A percentile compares a stretch with the other conserved stretches of the same genome.
Conservation (phyloP, 2,888 invertebrate species). For the Hypsopygia costalis region DNA sequence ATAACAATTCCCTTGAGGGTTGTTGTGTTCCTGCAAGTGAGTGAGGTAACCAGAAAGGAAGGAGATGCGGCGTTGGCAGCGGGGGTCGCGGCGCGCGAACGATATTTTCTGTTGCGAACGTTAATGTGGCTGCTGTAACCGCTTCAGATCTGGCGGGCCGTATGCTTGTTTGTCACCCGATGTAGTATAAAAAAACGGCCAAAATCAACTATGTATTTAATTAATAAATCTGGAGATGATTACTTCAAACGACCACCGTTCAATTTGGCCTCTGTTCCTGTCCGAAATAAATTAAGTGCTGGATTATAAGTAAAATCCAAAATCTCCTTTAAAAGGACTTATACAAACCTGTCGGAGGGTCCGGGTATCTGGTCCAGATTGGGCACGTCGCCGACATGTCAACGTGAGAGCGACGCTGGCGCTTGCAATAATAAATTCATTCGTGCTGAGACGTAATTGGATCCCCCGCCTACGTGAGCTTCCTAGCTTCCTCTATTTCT, state of each 20-base stretch:
- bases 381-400: slow-evolving; percentile 28
- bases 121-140: too few relatives aligned
- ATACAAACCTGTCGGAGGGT: slow-evolving; percentile 38
- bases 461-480: slow-evolving; percentile 57
- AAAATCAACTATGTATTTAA: too few relatives aligned
- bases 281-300: background rate
- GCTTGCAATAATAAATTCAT: slow-evolving; percentile 58
- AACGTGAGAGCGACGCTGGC: slow-evolving; percentile 40
- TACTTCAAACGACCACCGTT: background rate
- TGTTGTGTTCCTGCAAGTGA: too few relatives aligned
- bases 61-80: too few relatives aligned
- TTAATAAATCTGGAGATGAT: too few relatives aligned
- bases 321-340: slow-evolving; percentile 22
- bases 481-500: slow-evolving; percentile 16
- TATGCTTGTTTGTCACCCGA: too few relatives aligned
- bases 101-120: too few relatives aligned
- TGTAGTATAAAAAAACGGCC: too few relatives aligned
- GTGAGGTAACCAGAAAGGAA: too few relatives aligned
- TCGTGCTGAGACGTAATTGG: slow-evolving; percentile 63
- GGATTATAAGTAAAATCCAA: slow-evolving; percentile 21
- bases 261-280: slow-evolving; percentile 6
- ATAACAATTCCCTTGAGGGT: too few relatives aligned
- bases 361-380: slow-evolving; percentile 39
- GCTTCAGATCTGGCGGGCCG: too few relatives aligned
- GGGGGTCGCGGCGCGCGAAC: too few relatives aligned